Evolutionary conservation across 1,140 invertebrate species (phyloP), one percentile per base, ranked within the genome.

Genomic region (Bombus confusus): DNA sequence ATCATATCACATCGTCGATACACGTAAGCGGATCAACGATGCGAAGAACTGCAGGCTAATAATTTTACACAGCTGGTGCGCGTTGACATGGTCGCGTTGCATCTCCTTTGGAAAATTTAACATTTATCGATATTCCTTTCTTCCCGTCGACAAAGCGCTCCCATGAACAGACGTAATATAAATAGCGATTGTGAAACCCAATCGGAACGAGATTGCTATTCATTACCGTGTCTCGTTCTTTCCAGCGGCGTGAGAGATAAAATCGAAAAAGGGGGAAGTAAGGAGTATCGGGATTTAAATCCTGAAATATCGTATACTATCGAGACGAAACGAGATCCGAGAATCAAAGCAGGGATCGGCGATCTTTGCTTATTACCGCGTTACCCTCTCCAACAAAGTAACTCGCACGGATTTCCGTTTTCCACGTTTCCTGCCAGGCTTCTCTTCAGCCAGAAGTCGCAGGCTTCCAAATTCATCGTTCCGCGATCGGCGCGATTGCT

Each of bases 381-480:
- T 76, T 83, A 57, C 43, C 81, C 25, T 76, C 59, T 22, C 73
- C 59, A 52, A 68, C 39, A 76, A 66, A 76, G 81, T 83, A 75
- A 66, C 72, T 47, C 39, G 12, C 18, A n/a, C 37, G 28, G 22
- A 31, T 57, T 57, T 52, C 37, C 37, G 10, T 28, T 25, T 25
- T 12, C 68, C 6, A 13, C 15, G 66, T 37, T 25, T 37, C 8
- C 10, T 37, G 25, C 8, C 31, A 3, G 8, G 13, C 3, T 28
- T n/a, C 28, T 39, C 15, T 9, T 59, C 37, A 8, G 72, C 64
- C 52, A 18, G 31, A 77, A 77, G 62, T 83, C 68, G 28, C 71
- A n/a, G 31, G 31, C 74, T 77, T 74, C 47, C 77, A 68, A 77
- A 83, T 83, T 77, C 81, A 83, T 83, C 81, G 81, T 39, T 57